These are phyloP conservation scores for Clarias fuscus DNA, from an alignment of 2,797 vertebrate species.

Conservation along the genomic window DNA sequence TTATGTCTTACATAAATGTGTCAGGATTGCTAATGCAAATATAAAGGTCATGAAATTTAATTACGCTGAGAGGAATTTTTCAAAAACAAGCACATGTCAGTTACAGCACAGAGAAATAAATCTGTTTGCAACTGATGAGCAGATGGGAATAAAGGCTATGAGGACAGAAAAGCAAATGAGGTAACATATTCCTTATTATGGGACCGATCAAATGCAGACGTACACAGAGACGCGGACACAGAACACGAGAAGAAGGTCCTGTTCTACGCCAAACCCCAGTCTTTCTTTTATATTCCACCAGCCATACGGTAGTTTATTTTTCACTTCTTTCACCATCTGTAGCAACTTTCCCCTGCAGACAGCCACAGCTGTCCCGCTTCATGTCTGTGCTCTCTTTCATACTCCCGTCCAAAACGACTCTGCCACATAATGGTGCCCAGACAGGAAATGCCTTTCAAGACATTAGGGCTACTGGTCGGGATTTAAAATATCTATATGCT, in stretches of 20 bases:
- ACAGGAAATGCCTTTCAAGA: conserved; percentile 42
- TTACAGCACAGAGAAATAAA: conserved; percentile 48
- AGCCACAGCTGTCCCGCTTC: conserved; percentile 81
- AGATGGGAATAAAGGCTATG: conserved; percentile 55
- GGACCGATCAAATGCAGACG: conserved; percentile 38
- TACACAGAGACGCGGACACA: conserved; percentile 23
- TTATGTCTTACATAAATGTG: conserved; percentile 31
- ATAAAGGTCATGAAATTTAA: conserved; percentile 34
- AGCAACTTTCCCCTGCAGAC: conserved; percentile 83
- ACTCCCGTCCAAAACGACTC: conserved; percentile 66
- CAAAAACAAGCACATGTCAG: conserved; percentile 45
- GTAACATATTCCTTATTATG: conserved; percentile 49
- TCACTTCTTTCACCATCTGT: conserved; percentile 77
- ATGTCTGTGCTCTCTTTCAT: conserved; percentile 77
- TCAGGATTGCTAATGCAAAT: conserved; percentile 41
- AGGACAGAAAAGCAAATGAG: conserved; percentile 48
- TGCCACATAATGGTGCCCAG: conserved; percentile 63
- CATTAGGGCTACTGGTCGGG: conserved; percentile 33
- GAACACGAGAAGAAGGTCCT: conserved; percentile 37
- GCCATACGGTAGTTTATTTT: conserved; percentile 77
- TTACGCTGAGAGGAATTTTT: conserved; percentile 41
- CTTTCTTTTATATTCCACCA: conserved; percentile 78
- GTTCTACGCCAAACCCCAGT: conserved; percentile 53
- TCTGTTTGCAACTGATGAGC: conserved; percentile 50
- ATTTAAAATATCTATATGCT: not conserved